Percentiles rank a stretch among this genome's conserved stretches.
phyloP scores from a whole-genome alignment of 2,888 invertebrate species.

The Kryphioiulus occultus region DNA sequence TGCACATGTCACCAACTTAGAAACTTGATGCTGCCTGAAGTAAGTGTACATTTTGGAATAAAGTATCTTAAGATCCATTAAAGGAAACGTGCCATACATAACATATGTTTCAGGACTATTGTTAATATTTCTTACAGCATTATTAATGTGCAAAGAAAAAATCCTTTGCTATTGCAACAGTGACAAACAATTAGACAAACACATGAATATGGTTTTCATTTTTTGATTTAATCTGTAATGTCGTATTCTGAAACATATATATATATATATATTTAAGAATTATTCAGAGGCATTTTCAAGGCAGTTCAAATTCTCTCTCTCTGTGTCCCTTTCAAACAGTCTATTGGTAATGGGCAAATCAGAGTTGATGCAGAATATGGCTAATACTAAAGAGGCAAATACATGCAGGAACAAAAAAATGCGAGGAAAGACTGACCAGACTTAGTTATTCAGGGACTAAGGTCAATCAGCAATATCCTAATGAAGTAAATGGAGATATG shows the following conservation, averaged over 20 bases:
- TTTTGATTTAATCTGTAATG: neutral
- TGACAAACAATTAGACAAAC: neutral
- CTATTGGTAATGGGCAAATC: neutral
- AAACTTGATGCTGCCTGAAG: neutral
- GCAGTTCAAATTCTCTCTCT: slow-evolving; percentile 10
- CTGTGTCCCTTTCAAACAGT: neutral
- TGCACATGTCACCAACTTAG: neutral
- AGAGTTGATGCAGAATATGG: neutral
- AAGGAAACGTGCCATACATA: no score
- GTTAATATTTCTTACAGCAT: neutral
- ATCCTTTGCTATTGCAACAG: neutral
- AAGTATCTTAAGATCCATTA: no score
- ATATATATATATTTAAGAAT: slow-evolving; percentile 30
- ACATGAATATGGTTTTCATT: neutral
- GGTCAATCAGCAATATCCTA: neutral
- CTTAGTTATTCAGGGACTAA: neutral
- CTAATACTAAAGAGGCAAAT: neutral
- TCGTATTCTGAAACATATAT: neutral
- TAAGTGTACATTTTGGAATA: no score
- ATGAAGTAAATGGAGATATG: neutral
- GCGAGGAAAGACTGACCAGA: neutral
- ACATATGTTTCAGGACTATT: neutral
- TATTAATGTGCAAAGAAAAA: neutral
- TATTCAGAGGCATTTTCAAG: slow-evolving; percentile 31
- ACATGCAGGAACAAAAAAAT: neutral